Evolutionary conservation across 2,113 vertebrate species (phyloP), one percentile per base, ranked within the genome.

Genomic region (Phasianus colchicus): DNA sequence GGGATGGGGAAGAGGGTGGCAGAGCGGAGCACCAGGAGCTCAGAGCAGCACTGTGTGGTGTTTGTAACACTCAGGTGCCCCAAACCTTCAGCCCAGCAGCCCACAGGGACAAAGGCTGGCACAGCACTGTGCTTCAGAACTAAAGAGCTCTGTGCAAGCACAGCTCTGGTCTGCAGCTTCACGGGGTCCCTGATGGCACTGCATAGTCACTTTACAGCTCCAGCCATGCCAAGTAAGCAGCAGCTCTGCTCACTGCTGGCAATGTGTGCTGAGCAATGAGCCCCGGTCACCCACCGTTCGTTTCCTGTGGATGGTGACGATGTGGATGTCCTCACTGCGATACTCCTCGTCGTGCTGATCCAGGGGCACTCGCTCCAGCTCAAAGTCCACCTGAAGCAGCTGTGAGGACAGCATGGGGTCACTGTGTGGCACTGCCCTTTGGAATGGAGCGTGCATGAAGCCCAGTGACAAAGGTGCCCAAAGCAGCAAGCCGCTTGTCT

Each of bases 341-440:
- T 98, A 99, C 88, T 99, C 98, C 88, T 99, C 98, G 54, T 99
- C 99, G 24, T 99, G 99, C 95, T 98, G 97, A 11, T 98, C 98
- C 94, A 98, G 92, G 73, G 99, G 98, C 88, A 99, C 98, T 90
- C 97, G 95, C 86, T 99, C 98, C 96, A 98, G 98, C 69, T 96
- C 98, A 85, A 99, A 99, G 94, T 98, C 98, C 90, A 95, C 77
- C 82, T 98, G 97, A 72, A 99, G 98, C 86, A 99, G 97, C 99
- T 99, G 94, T 63, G 94, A 92, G 63, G 91, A 83, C 84, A 76
- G 54, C 48, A 86, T 21, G 66, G 11, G 76, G 11, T 20, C 34
- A 20, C 17, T 24, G 55, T 6, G 4, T 25, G n/a, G 13, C 22
- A 5, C 5, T 5, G 60, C 21, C 32, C 73, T 50, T 79, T 16